Evolutionary conservation across 2,797 vertebrate species (phyloP).

Genomic region (Onychomys leucogaster): DNA sequence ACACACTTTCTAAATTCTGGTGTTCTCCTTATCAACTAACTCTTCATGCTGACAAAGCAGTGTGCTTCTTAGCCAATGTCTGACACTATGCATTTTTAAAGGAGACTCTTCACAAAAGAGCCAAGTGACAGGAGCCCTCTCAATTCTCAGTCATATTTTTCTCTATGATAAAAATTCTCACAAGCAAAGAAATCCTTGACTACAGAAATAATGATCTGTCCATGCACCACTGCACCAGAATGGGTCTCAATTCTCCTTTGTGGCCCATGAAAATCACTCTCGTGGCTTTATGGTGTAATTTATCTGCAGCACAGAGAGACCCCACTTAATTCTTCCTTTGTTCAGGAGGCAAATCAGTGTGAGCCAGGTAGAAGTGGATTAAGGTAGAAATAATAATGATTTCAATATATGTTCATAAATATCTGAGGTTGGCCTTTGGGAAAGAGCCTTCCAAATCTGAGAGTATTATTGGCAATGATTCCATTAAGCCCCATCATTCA

Average conservation of each 20-base stretch:
- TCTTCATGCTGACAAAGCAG: not conserved
- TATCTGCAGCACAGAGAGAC: not conserved
- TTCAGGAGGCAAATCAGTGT: conserved; percentile 17
- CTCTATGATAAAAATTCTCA: conserved; percentile 53
- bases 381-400: not conserved
- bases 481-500: not conserved
- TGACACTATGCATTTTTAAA: not conserved
- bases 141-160: conserved; percentile 27
- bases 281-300: not conserved
- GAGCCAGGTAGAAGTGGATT: not conserved
- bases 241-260: conserved; percentile 13
- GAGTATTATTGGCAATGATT: not conserved
- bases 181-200: conserved; percentile 37
- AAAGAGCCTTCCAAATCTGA: not conserved
- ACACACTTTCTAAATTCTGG: not conserved
- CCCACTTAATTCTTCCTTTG: not conserved
- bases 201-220: conserved; percentile 23
- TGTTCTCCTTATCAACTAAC: rapidly evolving
- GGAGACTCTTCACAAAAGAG: not conserved
- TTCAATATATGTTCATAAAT: conserved; percentile 29
- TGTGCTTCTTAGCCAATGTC: not conserved
- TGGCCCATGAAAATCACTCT: not conserved
- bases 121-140: not conserved
- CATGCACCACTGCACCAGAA: not conserved
- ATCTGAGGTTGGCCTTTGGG: not conserved